Evolutionary conservation across 2,113 vertebrate species (phyloP).

Genomic region (Xenopus tropicalis): DNA sequence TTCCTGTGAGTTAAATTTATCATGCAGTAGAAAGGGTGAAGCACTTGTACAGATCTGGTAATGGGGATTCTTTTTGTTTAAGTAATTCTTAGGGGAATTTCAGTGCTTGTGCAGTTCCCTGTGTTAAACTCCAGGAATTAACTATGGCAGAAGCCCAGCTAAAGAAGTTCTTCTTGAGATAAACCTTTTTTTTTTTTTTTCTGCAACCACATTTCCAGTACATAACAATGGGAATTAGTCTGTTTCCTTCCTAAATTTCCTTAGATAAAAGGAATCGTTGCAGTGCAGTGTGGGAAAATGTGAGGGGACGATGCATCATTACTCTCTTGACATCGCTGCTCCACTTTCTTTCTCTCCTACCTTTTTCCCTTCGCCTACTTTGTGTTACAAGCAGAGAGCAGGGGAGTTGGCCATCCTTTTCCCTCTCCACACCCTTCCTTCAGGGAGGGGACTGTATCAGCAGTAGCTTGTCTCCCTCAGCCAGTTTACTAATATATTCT

Average conservation of each 20-base stretch:
- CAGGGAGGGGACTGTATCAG: constrained; percentile 43
- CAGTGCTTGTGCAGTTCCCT: too few species aligned
- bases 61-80: too few species aligned
- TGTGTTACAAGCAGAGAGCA: constrained; percentile 29
- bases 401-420: constrained; percentile 40
- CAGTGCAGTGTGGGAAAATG: background rate
- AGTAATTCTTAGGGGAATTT: too few species aligned
- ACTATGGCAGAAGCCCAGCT: too few species aligned
- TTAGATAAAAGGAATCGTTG: background rate
- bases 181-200: too few species aligned
- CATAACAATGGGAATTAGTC: background rate
- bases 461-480: constrained; percentile 28
- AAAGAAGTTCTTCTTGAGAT: too few species aligned
- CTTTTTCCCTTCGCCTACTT: constrained; percentile 23
- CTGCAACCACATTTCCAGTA: too few species aligned
- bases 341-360: constrained; percentile 3
- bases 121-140: too few species aligned
- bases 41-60: too few species aligned
- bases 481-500: background rate
- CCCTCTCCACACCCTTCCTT: constrained; percentile 43
- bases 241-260: constrained; percentile 31
- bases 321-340: constrained; percentile 6
- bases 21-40: too few species aligned
- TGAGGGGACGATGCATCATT: background rate
- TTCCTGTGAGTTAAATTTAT: too few species aligned